A percentile compares a stretch with the other conserved stretches of the same genome.
These are phyloP conservation scores for Premnoplex brunnescens DNA, from an alignment of 2,797 vertebrate species.

Conservation along the genomic window DNA sequence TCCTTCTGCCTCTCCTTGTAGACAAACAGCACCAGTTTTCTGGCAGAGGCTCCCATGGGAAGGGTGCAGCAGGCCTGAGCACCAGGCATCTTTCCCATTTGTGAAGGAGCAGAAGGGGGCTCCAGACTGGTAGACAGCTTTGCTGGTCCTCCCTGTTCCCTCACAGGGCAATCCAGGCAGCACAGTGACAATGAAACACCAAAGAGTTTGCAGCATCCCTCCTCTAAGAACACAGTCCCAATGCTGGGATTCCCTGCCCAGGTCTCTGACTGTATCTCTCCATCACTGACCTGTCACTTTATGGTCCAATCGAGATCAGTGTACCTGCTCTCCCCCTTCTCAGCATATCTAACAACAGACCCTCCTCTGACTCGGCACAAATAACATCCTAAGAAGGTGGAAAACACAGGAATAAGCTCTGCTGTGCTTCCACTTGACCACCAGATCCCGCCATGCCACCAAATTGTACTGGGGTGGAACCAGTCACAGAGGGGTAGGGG, in stretches of 20 bases:
- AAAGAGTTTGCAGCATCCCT: neutral
- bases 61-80: neutral
- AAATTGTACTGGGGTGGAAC: neutral
- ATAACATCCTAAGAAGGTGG: neutral
- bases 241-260: neutral
- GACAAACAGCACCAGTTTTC: neutral
- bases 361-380: neutral
- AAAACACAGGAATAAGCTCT: neutral
- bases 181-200: neutral
- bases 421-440: neutral
- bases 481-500: neutral
- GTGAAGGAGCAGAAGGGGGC: neutral
- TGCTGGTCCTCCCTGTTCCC: neutral
- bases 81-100: rapidly evolving
- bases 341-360: neutral
- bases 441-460: neutral
- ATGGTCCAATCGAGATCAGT: rapidly evolving
- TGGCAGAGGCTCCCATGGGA: neutral
- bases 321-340: neutral
- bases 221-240: neutral
- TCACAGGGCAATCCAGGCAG: neutral
- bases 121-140: neutral
- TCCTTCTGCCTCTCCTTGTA: neutral
- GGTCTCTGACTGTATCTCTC: neutral
- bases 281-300: neutral